Evolutionary conservation across 2,888 invertebrate genomes (phyloP), one percentile per base, ranked within the genome.

Genomic region (Nasonovia ribisnigri): DNA sequence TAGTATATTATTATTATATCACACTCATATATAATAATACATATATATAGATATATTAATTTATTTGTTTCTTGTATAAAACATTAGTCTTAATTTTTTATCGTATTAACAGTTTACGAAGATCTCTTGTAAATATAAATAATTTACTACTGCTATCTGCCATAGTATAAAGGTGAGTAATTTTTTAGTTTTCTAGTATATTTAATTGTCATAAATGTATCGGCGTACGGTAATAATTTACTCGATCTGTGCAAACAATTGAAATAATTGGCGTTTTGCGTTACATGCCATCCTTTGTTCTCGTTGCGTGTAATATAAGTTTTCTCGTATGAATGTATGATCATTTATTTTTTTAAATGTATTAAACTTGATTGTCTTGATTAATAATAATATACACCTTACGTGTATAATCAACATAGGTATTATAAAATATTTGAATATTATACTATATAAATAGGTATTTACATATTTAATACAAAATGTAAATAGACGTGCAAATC

Each of bases 81-180:
- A 46, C 46, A 84, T 84, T 84, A 67, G 42, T 84, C 24, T 20
- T 88, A 46, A 46, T 60, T 26, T 84, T 84, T 43, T 57, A 16
- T 88, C 57, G 43, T 92, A 54, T 46, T 26, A n/a, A 51, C 46
- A 57, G 57, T 90, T 93, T 57, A 84, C 93, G 84, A 93, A 93
- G 93, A 93, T 93, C 93, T 93, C 93, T 93, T 93, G 89, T 89
- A 89, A 57, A 88, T 88, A 92, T 42, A 42, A 67, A 67, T 5
- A 57, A 16, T 29, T 48, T 88, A 67, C 43, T 20, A 20, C 67
- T 16, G 88, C 88, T 26, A 42, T 89, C 51, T 90, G 89, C 93
- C 89, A 93, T 93, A 93, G 26, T 48, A 26, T 77, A 92, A 90
- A 93, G 93, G 93, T 93, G 10, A 93, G 93, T 93, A 11, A 10